Conservation (phyloP, 2,888 invertebrate genomes). For the Charanyca ferruginea region DNA sequence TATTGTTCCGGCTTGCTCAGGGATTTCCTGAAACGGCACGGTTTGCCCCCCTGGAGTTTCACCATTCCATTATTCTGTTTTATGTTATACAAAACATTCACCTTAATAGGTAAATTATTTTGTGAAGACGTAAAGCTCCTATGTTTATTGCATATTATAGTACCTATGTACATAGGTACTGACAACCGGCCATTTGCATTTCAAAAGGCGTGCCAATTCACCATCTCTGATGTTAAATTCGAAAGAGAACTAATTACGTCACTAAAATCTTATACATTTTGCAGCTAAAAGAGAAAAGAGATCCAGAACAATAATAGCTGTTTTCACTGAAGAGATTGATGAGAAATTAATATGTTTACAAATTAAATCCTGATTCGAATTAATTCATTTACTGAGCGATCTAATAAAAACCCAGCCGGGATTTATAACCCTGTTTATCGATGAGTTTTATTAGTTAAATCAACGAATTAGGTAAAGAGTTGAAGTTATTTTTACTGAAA, state of each 20-base stretch:
- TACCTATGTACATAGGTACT: constrained; percentile 37
- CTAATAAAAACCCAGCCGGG: constrained; percentile 41
- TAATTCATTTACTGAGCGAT: constrained; percentile 41
- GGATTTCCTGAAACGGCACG: constrained; percentile 53
- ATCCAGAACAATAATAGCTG: constrained; percentile 4
- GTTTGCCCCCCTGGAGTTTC: constrained; percentile 38
- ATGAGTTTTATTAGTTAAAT: constrained; percentile 42
- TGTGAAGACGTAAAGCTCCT: constrained; percentile 52
- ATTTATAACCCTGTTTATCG: constrained; percentile 38
- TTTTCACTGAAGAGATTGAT: constrained; percentile 9
- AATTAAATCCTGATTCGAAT: constrained; percentile 15
- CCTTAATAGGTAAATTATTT: constrained; percentile 53
- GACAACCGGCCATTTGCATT: constrained; percentile 74
- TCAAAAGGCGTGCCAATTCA: constrained; percentile 70
- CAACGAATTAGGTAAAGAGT: constrained; percentile 31
- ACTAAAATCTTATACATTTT: constrained; percentile 66
- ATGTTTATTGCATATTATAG: constrained; percentile 20
- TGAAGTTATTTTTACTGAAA: constrained; percentile 31
- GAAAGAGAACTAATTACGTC: constrained; percentile 76
- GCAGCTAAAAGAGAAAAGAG: constrained; percentile 1
- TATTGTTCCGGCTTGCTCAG: constrained; percentile 51
- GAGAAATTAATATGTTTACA: constrained; percentile 30
- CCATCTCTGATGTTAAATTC: constrained; percentile 67
- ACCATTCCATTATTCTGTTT: constrained; percentile 57
- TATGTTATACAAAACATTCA: constrained; percentile 49